Conservation (phyloP, 1,140 invertebrate species). For the Ceratosolen fusciceps region DNA sequence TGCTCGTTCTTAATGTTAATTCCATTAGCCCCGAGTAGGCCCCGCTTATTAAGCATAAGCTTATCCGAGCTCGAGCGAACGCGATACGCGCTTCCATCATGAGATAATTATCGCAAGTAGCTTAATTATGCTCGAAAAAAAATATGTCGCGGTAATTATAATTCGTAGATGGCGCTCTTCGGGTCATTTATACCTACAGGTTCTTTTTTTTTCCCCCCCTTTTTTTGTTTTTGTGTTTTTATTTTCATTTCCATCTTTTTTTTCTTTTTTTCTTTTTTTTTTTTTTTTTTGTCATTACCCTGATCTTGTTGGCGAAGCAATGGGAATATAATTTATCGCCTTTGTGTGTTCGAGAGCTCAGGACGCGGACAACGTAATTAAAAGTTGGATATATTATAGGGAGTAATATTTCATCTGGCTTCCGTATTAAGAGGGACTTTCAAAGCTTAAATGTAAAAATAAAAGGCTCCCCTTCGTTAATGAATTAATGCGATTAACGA, state of each 20-base stretch:
- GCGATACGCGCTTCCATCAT: background rate
- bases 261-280: too few species aligned
- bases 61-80: background rate
- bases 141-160: background rate
- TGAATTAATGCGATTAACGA: too few species aligned
- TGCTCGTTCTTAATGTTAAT: conserved; percentile 10
- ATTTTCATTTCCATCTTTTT: background rate
- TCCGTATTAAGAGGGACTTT: background rate
- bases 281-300: too few species aligned
- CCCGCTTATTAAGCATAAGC: background rate
- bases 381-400: background rate
- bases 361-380: background rate
- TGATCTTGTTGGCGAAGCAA: background rate
- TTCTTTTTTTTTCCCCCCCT: too few species aligned
- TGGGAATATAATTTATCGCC: background rate
- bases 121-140: background rate
- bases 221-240: too few species aligned
- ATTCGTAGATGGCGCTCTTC: background rate
- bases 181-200: background rate
- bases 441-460: background rate
- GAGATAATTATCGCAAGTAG: conserved; percentile 25
- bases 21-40: conserved; percentile 11
- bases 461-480: too few species aligned
- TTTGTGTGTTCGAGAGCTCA: background rate
- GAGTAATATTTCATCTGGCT: background rate